These are phyloP conservation scores for Choloepus didactylus DNA, from an alignment of 2,797 vertebrate genomes.

Conservation along the genomic window DNA sequence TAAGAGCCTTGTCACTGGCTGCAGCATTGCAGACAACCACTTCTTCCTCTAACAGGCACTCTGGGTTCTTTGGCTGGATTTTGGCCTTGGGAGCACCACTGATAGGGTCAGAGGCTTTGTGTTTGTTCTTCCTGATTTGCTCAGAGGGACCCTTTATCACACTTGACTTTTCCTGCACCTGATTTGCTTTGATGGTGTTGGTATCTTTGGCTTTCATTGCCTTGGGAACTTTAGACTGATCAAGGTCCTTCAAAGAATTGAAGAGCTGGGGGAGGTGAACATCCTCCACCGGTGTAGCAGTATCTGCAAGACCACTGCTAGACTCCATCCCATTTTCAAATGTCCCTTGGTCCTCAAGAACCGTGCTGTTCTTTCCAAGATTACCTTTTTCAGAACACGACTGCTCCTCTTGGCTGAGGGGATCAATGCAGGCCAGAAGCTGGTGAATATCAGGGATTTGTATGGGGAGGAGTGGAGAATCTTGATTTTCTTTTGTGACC, in stretches of 20 bases:
- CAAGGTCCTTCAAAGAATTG: neutral
- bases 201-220: neutral
- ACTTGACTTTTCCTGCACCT: neutral
- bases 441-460: conserved; percentile 37
- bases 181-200: neutral
- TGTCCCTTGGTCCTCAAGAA: neutral
- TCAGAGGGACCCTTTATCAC: neutral
- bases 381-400: neutral
- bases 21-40: no score
- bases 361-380: neutral
- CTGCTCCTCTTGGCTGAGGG: neutral
- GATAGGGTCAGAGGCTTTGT: neutral
- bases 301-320: neutral
- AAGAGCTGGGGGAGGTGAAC: neutral
- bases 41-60: no score
- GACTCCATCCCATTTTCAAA: neutral
- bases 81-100: neutral
- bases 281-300: neutral
- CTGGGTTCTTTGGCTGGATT: no score
- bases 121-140: neutral
- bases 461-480: neutral
- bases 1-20: no score
- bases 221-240: neutral
- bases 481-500: conserved; percentile 12
- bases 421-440: conserved; percentile 22